phyloP scores from a whole-genome alignment of 2,113 vertebrate species.

The Mormoops blainvillei region DNA sequence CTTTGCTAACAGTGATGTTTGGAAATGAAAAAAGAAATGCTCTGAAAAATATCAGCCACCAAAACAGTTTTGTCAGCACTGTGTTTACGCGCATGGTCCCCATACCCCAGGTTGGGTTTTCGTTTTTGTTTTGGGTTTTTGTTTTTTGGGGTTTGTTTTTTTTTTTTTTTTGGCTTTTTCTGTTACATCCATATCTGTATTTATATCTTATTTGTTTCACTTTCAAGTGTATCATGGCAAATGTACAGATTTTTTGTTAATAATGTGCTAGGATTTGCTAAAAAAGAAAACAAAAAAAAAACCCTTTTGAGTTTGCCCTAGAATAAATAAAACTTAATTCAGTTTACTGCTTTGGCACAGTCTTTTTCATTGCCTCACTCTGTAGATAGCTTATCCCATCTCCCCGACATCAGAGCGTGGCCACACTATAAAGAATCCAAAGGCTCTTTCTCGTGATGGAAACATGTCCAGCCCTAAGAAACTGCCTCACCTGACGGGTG shows the following conservation, averaged over 20 bases:
- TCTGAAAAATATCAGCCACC: constrained; percentile 73
- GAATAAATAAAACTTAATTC: constrained; percentile 84
- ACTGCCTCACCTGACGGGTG: not conserved
- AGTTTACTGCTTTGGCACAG: not conserved
- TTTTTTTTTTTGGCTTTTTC: constrained; percentile 80
- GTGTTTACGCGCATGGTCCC: constrained; percentile 86
- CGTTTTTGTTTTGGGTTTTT: not conserved
- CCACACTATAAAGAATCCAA: rapidly evolving
- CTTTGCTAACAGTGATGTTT: constrained; percentile 79
- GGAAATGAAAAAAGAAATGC: constrained; percentile 74
- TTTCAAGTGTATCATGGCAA: constrained; percentile 89
- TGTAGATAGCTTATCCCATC: rapidly evolving
- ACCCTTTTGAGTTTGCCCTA: constrained; percentile 91
- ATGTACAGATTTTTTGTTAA: constrained; percentile 96
- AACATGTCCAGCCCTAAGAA: no score
- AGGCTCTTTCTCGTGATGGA: not conserved
- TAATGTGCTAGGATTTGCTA: constrained; percentile 96
- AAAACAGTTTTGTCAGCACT: constrained; percentile 78
- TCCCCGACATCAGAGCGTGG: not conserved
- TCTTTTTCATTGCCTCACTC: rapidly evolving
- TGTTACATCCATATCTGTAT: constrained; percentile 93
- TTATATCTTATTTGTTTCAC: constrained; percentile 92
- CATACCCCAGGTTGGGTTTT: constrained; percentile 40
- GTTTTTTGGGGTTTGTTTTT: constrained; percentile 12
- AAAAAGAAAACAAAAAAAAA: constrained; percentile 83